phyloP scores from a whole-genome alignment of 2,888 invertebrate species.

The Aquatica leii region DNA sequence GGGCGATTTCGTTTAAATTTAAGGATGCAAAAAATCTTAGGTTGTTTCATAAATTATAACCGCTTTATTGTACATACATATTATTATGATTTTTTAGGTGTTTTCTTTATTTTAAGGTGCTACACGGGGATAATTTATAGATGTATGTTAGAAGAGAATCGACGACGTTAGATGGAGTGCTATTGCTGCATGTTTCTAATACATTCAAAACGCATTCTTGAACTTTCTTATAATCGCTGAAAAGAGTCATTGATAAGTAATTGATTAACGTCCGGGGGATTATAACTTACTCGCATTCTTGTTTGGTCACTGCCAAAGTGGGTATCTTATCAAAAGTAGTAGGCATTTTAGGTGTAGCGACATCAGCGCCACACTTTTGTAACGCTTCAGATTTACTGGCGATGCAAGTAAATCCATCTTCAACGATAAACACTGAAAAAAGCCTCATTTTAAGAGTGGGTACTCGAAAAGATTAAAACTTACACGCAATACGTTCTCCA shows the following conservation, averaged over 20 bases:
- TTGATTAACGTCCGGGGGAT: no score
- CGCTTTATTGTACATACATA: no score
- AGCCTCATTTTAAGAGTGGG: not conserved
- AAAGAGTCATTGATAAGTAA: no score
- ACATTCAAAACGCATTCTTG: slow-evolving; percentile 68
- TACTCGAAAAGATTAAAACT: slow-evolving; percentile 52
- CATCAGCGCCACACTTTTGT: slow-evolving; percentile 13
- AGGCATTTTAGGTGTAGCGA: not conserved
- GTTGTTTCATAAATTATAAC: no score
- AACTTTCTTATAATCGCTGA: slow-evolving; percentile 65
- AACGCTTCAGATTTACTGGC: not conserved
- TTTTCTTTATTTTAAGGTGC: slow-evolving; percentile 18
- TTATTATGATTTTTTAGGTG: no score
- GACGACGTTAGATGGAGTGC: slow-evolving; percentile 81
- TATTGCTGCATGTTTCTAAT: slow-evolving; percentile 73
- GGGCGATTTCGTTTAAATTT: no score
- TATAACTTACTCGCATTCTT: slow-evolving; percentile 14
- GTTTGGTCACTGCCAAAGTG: not conserved
- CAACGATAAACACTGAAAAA: slow-evolving; percentile 19
- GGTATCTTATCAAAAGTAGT: slow-evolving; percentile 13
- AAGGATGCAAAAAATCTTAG: no score
- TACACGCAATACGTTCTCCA: slow-evolving; percentile 82
- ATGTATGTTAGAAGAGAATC: slow-evolving; percentile 79
- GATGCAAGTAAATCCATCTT: slow-evolving; percentile 16
- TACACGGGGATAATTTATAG: slow-evolving; percentile 72